Conservation (phyloP, 2,797 vertebrate genomes). For the Sus cebifrons region DNA sequence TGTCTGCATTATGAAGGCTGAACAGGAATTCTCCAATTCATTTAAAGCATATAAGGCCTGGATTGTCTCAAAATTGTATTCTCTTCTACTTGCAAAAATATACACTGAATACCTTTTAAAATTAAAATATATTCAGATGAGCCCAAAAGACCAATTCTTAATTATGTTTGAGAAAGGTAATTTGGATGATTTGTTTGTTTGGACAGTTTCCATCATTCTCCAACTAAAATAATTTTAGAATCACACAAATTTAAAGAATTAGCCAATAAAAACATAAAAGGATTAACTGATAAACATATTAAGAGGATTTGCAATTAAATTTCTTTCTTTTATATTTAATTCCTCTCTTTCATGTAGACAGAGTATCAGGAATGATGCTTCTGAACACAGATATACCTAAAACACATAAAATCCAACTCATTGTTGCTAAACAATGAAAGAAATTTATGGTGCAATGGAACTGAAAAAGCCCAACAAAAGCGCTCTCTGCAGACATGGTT, state of each 20-base stretch:
- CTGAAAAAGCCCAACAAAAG: neutral
- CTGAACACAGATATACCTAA: neutral
- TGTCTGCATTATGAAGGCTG: neutral
- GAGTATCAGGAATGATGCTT: neutral
- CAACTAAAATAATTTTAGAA: slow-evolving; percentile 36
- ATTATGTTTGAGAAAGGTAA: neutral
- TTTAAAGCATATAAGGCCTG: neutral
- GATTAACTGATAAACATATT: slow-evolving; percentile 35
- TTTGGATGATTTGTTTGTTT: neutral
- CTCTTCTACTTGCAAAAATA: neutral
- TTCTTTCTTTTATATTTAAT: slow-evolving; percentile 39
- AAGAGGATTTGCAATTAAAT: neutral
- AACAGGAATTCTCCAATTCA: neutral
- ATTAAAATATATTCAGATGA: slow-evolving; percentile 33
- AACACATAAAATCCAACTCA: neutral
- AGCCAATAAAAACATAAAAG: neutral
- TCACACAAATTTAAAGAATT: slow-evolving; percentile 28
- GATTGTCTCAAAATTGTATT: neutral
- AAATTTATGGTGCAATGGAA: neutral
- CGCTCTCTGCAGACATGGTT: neutral
- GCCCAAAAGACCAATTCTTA: neutral
- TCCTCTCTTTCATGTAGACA: slow-evolving; percentile 10
- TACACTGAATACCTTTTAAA: neutral
- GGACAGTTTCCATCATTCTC: neutral
- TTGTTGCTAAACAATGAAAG: neutral